Conservation (phyloP, 92 coral and sea anemone genomes). For the Epizoanthus rinbou region DNA sequence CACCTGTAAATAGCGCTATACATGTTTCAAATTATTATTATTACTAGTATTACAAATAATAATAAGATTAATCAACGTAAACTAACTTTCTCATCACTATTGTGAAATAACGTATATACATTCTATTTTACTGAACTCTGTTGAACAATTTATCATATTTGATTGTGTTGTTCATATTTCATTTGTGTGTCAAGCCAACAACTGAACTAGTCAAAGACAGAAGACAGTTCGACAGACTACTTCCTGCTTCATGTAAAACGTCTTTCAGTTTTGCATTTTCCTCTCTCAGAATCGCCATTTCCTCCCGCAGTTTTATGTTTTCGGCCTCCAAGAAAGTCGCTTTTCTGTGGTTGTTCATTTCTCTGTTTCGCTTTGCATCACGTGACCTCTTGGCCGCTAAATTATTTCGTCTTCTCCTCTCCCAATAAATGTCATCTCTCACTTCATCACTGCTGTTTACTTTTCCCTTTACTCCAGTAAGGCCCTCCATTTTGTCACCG, state of each 20-base stretch:
- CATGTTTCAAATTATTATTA: no score
- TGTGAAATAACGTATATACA: no score
- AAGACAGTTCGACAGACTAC: slow-evolving; percentile 35
- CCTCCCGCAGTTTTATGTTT: slow-evolving; percentile 22
- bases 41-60: no score
- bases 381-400: slow-evolving; percentile 37
- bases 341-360: slow-evolving; percentile 34
- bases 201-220: slow-evolving; percentile 35
- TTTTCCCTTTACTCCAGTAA: not conserved
- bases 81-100: no score
- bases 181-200: slow-evolving; percentile 18
- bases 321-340: slow-evolving; percentile 25
- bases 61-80: no score
- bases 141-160: no score
- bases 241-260: slow-evolving; percentile 31
- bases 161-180: no score
- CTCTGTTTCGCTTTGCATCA: slow-evolving; percentile 39
- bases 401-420: slow-evolving; percentile 37
- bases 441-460: not conserved
- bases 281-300: slow-evolving; percentile 18
- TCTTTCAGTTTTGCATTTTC: slow-evolving; percentile 38
- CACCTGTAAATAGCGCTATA: no score
- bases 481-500: slow-evolving; percentile 8
- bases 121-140: no score
- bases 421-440: slow-evolving; percentile 25